Evolutionary conservation across 64 coral and sea anemone species (phyloP).

Genomic region (Platygyra sinensis): DNA sequence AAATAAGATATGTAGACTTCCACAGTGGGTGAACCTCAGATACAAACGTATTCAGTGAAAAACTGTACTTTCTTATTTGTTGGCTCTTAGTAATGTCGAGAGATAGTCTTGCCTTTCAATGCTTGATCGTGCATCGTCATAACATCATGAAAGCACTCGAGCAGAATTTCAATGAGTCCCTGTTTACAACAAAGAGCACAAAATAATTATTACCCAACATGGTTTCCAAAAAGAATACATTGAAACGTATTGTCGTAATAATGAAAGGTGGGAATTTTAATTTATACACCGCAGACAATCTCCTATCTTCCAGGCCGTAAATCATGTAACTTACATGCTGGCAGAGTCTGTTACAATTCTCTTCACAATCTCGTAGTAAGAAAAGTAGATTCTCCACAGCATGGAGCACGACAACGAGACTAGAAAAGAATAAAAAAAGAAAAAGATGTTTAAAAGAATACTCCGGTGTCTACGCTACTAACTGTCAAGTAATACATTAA

Average conservation of each 20-base stretch:
- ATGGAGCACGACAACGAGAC: constrained; percentile 28
- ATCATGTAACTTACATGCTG: constrained; percentile 14
- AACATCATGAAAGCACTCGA: constrained; percentile 49
- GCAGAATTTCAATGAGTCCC: constrained; percentile 16
- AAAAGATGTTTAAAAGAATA: neutral
- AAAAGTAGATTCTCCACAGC: constrained; percentile 44
- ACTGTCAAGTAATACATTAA: neutral
- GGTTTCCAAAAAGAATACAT: neutral
- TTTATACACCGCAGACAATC: too few species aligned
- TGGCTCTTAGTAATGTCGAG: neutral
- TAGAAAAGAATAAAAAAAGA: neutral
- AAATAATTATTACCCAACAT: neutral
- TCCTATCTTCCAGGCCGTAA: too few species aligned
- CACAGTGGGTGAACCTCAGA: too few species aligned
- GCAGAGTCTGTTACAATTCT: constrained; percentile 47
- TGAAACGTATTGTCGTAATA: neutral
- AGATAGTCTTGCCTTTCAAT: constrained; percentile 22
- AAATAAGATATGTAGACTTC: too few species aligned
- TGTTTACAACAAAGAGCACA: neutral
- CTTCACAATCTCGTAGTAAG: constrained; percentile 50
- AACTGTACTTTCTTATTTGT: too few species aligned
- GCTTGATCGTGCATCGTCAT: neutral
- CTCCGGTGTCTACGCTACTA: neutral
- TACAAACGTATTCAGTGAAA: too few species aligned
- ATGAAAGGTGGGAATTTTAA: too few species aligned